Base-by-base conservation (phyloP, 2,797 vertebrate genomes). In the Diplodus puntazzo region DNA sequence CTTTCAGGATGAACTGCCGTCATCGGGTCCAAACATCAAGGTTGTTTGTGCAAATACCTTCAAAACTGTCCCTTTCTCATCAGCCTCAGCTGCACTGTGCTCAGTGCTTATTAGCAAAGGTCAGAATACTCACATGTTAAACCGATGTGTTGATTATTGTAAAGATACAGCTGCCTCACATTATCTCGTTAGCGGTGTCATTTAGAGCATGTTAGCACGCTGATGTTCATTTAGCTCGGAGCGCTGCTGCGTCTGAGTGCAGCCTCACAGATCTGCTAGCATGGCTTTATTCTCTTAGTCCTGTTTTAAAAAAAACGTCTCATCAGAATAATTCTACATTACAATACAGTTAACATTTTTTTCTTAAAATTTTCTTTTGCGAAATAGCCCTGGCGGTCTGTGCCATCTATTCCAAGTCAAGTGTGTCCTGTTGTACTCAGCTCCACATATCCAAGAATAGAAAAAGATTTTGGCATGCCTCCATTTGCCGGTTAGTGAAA, bases 401-500 rank as follows among this genome's bases (percentile, higher is more conserved):
- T 50, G 43, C 42, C n/a, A 16, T 61, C 50, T 72, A 43, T 63
- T 27, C 49, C 20, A 77, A 64, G 50, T n/a, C 39, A 46, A 46
- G 64, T 57, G 55, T 49, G 23, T 16, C 21, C 54, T 54, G n/a
- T 25, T 73, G 23, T 54, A 30, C 20, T 81, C 61, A 67, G 59
- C 46, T 63, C 42, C 49, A 67, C n/a, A 73, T 34, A 81, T 66
- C 20, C 52, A 75, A 73, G 50, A 66, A 57, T 79, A 63, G 55
- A 71, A 73, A 82, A 34, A 78, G 34, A 52, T 63, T 77, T 69
- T 82, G 70, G 78, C 71, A 8, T 17, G 20, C 69, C 39, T 87
- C 67, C 80, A 65, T 52, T 34, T 54, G 64, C 16, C 76, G 75
- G 53, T 71, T 59, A 84, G 73, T 72, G 60, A 81, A 69, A 64